Percentiles rank a stretch among this genome's conserved stretches.
phyloP scores from a whole-genome alignment of 2,113 vertebrate genomes.

The Gadus macrocephalus region DNA sequence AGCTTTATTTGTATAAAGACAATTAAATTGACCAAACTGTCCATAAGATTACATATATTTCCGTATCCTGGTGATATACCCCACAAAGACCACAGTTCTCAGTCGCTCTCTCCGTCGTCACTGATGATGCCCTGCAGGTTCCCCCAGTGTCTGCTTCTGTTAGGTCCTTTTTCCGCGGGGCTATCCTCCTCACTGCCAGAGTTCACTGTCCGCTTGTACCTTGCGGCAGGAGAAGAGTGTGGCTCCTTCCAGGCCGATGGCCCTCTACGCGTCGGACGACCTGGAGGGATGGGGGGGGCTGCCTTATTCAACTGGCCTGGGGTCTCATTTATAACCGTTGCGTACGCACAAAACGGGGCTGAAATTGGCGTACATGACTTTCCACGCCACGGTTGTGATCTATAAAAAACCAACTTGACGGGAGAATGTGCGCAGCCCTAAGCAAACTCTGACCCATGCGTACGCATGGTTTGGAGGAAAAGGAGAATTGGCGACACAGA shows the following conservation, averaged over 20 bases:
- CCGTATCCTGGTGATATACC: not conserved
- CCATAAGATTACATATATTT: not conserved
- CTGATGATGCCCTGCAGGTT: constrained; percentile 81
- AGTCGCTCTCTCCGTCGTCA: constrained; percentile 78
- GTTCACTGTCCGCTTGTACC: constrained; percentile 45
- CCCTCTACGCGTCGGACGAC: constrained; percentile 64
- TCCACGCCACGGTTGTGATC: too few relatives aligned
- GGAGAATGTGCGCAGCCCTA: too few relatives aligned
- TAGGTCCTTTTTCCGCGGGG: constrained; percentile 1
- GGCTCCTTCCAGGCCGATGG: constrained; percentile 17
- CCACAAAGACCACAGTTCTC: not conserved
- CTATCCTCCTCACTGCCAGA: constrained; percentile 60
- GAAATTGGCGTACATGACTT: too few relatives aligned
- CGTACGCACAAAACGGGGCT: too few relatives aligned
- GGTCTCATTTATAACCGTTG: too few relatives aligned
- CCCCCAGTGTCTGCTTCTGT: constrained; percentile 56
- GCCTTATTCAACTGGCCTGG: too few relatives aligned
- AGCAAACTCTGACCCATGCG: too few relatives aligned
- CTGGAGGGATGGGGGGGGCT: constrained; percentile 32
- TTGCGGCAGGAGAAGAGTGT: constrained; percentile 10
- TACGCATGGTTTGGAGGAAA: too few relatives aligned
- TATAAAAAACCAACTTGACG: too few relatives aligned
- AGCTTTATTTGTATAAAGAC: not conserved
- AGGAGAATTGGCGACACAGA: too few relatives aligned
- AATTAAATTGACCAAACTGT: too few relatives aligned